Base-by-base conservation (phyloP, 2,797 vertebrate species). In the Pyrocephalus nanus region DNA sequence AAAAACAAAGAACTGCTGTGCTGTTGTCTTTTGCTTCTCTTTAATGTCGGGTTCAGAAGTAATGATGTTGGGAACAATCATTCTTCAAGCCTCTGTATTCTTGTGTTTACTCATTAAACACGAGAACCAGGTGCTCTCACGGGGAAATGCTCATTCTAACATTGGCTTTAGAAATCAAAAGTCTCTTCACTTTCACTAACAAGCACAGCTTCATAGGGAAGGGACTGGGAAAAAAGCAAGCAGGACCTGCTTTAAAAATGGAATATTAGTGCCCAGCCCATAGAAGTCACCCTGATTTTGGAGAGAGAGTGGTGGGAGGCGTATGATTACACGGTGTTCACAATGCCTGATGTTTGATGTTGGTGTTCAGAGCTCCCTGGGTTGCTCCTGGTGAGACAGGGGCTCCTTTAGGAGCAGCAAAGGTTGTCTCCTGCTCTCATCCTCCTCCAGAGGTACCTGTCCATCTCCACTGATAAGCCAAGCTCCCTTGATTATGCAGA, bases 101-200 rank as follows among this genome's bases (percentile, higher is more conserved):
- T 93, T 86, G 86, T 97, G 97, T 97, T 97, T 97, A 97, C 97
- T 97, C 97, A 97, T 97, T 97, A 97, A 97, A 97, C 95, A 96
- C 19, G 47, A 97, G 97, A 97, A 94, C 93, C 96, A 96, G 97
- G 96, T 97, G 97, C 93, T 96, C 95, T 97, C 96, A 93, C 11
- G 80, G 97, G 96, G 95, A 90, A 92, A 98, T 97, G 97, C 95
- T 96, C 95, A 79, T 94, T 94, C 95, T 62, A 94, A 95, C 91
- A 86, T 47, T 92, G 92, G 95, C 94, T 96, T 95, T 96, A 88
- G 88, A 93, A 97, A 96, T 96, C 87, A 96, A 91, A 95, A 94
- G 75, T 96, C 94, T 95, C 95, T 86, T 97, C 96, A 97, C 97
- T 98, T 97, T 97, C 94, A 79, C 96, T 97, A 74, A 94, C 92